Percentiles rank a stretch among this genome's conserved stretches.
phyloP scores from a whole-genome alignment of 2,113 vertebrate genomes.

The Chrysemys picta region DNA sequence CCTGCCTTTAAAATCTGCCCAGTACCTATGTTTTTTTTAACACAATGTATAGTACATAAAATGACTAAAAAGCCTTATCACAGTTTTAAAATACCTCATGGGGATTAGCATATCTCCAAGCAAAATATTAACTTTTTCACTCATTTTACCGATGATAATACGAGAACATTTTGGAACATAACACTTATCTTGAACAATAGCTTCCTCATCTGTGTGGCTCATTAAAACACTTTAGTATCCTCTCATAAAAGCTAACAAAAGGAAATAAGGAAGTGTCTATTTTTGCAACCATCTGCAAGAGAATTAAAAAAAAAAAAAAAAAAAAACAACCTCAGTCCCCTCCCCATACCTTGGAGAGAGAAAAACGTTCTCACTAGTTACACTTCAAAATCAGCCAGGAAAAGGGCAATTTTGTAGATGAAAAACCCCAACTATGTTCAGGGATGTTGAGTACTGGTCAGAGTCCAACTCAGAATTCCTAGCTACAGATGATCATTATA shows the following conservation, averaged over 20 bases:
- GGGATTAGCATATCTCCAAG: background rate
- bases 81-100: background rate
- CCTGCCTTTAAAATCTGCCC: conserved; percentile 21
- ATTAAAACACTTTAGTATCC: conserved; percentile 9
- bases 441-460: background rate
- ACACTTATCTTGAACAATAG: conserved; percentile 23
- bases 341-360: background rate
- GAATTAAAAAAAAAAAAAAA: background rate
- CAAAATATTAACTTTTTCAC: conserved; percentile 48
- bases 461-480: background rate
- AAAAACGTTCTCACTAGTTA: background rate
- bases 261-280: background rate
- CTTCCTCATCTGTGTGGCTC: background rate
- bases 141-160: background rate
- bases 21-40: background rate
- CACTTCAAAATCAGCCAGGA: background rate
- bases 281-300: conserved; percentile 46
- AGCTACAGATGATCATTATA: background rate
- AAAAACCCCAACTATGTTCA: background rate
- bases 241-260: conserved; percentile 11
- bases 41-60: background rate
- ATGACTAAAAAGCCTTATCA: background rate
- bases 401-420: background rate
- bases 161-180: conserved; percentile 3
- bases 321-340: background rate